Base-by-base conservation (phyloP, 2,888 invertebrate species). In the Amiota communis region DNA sequence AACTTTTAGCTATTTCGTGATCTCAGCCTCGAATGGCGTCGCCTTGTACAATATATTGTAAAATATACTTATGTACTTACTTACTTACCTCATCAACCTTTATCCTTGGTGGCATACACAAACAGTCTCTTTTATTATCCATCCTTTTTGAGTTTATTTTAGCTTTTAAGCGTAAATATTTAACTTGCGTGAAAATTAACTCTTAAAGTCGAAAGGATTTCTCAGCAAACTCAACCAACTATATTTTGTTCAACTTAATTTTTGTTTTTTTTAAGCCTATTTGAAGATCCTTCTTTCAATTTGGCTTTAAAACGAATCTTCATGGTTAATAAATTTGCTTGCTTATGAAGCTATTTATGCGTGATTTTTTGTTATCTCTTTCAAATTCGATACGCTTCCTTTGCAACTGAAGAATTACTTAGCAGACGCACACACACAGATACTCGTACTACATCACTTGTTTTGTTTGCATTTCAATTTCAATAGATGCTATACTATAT, bases 151-250 rank as follows among this genome's bases (percentile, higher is more conserved):
- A 23, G 23, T 68, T 68, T 51, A 68, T 68, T 68, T 53, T 53
- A 17, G 67, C 53, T 53, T 23, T 20, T n/a, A 46, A n/a, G n/a
- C 51, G 51, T 53, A 68, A 68, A 68, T 68, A 68, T 68, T 82
- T 82, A 79, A 76, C 77, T 76, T 85, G 85, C 83, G 83, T 82
- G 83, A 74, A 82, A 82, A 85, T 82, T 85, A 85, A 82, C 85
- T 82, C 69, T 68, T 68, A 68, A 68, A 68, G 67, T 53, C 53
- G 51, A 68, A 68, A 68, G 51, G 67, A 53, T 63, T 6, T 46
- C 47, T 15, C n/a, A 46, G n/a, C 23, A 11, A n/a, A 17, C n/a
- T 48, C 47, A 23, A 15, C 11, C n/a, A 2, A 17, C 12, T 17
- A 11, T 15, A 8, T 48, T 65, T 48, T 8, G n/a, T 65, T 65